Evolutionary conservation across 2,113 vertebrate genomes (phyloP), one percentile per base, ranked within the genome.

Genomic region (Acanthisitta chloris): DNA sequence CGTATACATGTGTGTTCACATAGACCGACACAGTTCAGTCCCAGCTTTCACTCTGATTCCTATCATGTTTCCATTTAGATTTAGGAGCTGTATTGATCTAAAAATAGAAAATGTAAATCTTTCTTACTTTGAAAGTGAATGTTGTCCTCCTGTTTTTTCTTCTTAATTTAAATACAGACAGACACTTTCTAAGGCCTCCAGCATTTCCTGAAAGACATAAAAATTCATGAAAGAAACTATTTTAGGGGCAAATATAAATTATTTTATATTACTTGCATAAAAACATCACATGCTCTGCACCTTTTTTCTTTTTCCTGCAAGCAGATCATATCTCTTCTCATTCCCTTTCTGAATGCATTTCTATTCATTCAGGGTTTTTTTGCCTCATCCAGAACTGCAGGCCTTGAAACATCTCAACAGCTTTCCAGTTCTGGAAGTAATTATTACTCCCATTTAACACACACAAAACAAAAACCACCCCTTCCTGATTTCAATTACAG

Each of bases 311-410:
- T 90, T 74, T 36, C 15, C 36, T 71, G 14, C 33, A 74, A 61
- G 40, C 23, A 46, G 40, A 33, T 67, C 2, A 20, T n/a, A 12
- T 46, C 26, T 74, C 20, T 24, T 78, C 36, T 64, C 34, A 51
- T 86, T 86, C 15, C 3, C 6, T 42, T 76, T 76, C 26, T 64
- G 48, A 83, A 34, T 1, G 1, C 3, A 46, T 64, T 78, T 84
- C 72, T 61, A 13, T 40, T 64, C 5, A 46, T 57, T 81, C n/a
- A 25, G 31, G 8, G 12, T 12, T 58, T 17, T 62, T 82, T 64
- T 12, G 5, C 8, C 9, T 80, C 33, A 67, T 45, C 9, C 29
- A 72, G 34, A 93, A 67, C 19, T 14, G 2, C 0, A 0, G 24
- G 14, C 40, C 38, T 67, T 51, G 31, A 92, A 91, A 80, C 7